Evolutionary conservation across 2,797 vertebrate genomes (phyloP).

Genomic region (Poecile montanus): DNA sequence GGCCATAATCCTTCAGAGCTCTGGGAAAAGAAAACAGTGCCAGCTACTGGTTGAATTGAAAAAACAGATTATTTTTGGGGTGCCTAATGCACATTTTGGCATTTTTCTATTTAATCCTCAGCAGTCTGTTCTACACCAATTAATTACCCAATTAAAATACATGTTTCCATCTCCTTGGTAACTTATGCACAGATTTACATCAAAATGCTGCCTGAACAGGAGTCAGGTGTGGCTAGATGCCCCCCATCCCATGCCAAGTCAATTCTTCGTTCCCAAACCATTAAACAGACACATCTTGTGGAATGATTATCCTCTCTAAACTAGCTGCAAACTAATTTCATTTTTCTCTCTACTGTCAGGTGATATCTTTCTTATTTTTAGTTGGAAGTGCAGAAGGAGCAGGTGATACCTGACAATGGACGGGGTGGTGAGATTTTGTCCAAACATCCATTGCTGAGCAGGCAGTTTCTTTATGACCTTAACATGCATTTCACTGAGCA

Average conservation of each 20-base stretch:
- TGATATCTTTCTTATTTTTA: not conserved
- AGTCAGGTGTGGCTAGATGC: not conserved
- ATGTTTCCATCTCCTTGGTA: not conserved
- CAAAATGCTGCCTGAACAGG: not conserved
- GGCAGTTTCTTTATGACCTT: not conserved
- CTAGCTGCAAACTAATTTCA: not conserved
- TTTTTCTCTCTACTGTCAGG: not conserved
- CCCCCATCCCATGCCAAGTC: not conserved
- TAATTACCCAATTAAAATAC: not conserved
- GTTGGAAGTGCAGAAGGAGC: not conserved
- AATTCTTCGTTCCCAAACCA: fast-evolving
- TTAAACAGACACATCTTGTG: not conserved
- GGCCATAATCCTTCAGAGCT: not conserved
- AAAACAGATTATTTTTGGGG: not conserved
- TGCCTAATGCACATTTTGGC: not conserved
- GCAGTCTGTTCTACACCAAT: not conserved
- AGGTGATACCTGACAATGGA: not conserved
- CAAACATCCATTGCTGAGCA: not conserved
- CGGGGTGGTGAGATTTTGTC: not conserved
- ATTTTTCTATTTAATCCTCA: not conserved
- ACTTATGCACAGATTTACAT: not conserved
- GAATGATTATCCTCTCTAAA: not conserved
- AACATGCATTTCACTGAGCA: not conserved
- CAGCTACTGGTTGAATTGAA: not conserved
- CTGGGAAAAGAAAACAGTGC: slow-evolving; percentile 4